Percentiles rank a stretch among this genome's conserved stretches.
These are phyloP conservation scores for Onychostruthus taczanowskii DNA, from an alignment of 2,113 vertebrate genomes.

Conservation along the genomic window DNA sequence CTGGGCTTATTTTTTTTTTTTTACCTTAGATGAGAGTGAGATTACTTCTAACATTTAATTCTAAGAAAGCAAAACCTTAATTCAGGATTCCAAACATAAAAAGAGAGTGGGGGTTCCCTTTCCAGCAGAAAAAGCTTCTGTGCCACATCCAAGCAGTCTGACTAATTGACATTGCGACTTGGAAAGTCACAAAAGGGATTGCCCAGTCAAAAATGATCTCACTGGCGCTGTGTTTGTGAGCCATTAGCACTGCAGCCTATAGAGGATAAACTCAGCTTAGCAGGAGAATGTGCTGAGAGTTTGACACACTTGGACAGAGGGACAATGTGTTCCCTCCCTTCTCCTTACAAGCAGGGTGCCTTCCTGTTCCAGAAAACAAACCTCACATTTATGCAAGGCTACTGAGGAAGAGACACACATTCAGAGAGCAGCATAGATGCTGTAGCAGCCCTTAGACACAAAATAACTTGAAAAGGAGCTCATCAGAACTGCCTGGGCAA, in stretches of 20 bases:
- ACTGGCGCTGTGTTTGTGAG: not conserved
- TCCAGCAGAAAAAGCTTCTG: not conserved
- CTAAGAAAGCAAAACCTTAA: not conserved
- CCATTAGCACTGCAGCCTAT: not conserved
- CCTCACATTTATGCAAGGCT: no score
- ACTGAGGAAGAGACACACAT: not conserved
- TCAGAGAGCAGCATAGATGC: not conserved
- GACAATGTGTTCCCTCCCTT: not conserved
- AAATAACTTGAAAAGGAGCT: not conserved
- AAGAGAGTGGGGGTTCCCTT: not conserved
- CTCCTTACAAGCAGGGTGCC: not conserved
- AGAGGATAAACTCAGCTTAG: not conserved
- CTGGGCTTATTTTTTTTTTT: not conserved
- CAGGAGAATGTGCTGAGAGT: not conserved
- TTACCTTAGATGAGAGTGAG: not conserved
- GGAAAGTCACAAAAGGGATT: not conserved
- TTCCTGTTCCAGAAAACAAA: not conserved
- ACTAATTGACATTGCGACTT: not conserved
- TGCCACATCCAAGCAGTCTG: not conserved
- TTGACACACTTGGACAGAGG: not conserved
- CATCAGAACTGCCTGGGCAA: not conserved
- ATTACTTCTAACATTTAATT: not conserved
- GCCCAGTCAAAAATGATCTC: not conserved
- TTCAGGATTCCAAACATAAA: not conserved
- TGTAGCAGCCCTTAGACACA: not conserved